These are phyloP conservation scores for Lagopus leucura DNA, from an alignment of 2,113 vertebrate species.

Conservation along the genomic window DNA sequence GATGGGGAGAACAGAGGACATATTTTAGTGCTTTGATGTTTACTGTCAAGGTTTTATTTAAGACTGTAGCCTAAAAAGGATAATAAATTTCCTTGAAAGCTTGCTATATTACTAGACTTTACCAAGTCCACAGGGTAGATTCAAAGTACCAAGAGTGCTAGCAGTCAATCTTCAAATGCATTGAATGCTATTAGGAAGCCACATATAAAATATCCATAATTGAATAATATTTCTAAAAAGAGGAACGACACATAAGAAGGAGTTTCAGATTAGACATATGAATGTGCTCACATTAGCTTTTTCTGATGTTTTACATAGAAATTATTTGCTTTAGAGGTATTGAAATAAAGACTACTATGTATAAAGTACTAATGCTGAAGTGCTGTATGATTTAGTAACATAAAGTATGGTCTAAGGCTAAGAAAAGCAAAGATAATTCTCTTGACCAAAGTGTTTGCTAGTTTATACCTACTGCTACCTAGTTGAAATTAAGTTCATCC, in stretches of 20 bases:
- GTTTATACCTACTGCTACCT: background rate
- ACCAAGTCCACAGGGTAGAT: constrained; percentile 64
- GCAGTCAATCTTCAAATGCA: constrained; percentile 75
- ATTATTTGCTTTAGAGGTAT: constrained; percentile 12
- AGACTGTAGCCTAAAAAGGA: constrained; percentile 77
- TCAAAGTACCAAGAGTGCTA: constrained; percentile 67
- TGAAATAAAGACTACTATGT: background rate
- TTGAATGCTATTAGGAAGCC: constrained; percentile 63
- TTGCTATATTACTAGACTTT: constrained; percentile 73
- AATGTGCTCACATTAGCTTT: background rate
- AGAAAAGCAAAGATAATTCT: constrained; percentile 7
- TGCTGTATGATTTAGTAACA: constrained; percentile 7
- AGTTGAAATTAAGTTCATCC: background rate
- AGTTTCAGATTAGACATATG: constrained; percentile 19
- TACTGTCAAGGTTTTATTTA: constrained; percentile 79
- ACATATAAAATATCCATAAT: constrained; percentile 69
- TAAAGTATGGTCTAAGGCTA: constrained; percentile 14
- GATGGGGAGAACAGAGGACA: constrained; percentile 74
- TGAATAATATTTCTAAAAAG: constrained; percentile 62
- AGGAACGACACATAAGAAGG: background rate
- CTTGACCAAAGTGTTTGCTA: background rate
- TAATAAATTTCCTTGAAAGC: constrained; percentile 80
- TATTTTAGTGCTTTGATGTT: constrained; percentile 78
- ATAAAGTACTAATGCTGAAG: background rate
- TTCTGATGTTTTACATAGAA: background rate